Conservation (phyloP, 2,113 vertebrate genomes). For the Cygnus atratus region DNA sequence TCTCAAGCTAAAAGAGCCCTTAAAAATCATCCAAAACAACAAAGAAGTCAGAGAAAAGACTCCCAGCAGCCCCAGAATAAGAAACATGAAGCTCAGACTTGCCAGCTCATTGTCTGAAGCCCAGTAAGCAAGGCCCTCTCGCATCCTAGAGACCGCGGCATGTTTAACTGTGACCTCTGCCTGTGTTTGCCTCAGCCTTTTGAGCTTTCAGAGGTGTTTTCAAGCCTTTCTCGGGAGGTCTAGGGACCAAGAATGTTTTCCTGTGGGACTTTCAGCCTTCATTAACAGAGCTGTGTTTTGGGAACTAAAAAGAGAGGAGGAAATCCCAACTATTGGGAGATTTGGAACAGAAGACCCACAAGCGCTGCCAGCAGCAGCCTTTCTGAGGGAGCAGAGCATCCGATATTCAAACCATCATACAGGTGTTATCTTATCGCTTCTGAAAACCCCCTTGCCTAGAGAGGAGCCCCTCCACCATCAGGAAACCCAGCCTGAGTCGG, state of each 20-base stretch:
- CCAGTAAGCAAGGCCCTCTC: background rate
- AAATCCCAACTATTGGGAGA: background rate
- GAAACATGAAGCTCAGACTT: background rate
- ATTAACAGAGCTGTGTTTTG: background rate
- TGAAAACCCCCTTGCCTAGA: background rate
- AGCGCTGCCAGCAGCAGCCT: background rate
- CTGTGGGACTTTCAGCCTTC: background rate
- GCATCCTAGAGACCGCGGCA: background rate
- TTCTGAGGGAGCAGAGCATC: background rate
- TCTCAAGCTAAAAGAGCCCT: background rate
- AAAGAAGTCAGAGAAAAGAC: background rate
- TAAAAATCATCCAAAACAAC: background rate
- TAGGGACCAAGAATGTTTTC: background rate
- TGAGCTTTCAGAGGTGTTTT: background rate
- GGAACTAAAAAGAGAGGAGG: background rate
- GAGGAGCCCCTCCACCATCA: background rate
- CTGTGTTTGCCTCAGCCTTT: background rate
- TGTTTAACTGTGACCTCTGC: background rate
- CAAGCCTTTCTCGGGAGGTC: background rate
- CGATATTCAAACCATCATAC: rapidly evolving
- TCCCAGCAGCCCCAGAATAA: background rate
- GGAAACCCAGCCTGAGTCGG: background rate
- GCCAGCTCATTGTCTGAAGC: background rate
- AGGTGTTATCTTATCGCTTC: rapidly evolving
- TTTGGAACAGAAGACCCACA: background rate